These are phyloP conservation scores for Antheraea assamensis DNA, from an alignment of 2,888 invertebrate genomes.

Conservation along the genomic window DNA sequence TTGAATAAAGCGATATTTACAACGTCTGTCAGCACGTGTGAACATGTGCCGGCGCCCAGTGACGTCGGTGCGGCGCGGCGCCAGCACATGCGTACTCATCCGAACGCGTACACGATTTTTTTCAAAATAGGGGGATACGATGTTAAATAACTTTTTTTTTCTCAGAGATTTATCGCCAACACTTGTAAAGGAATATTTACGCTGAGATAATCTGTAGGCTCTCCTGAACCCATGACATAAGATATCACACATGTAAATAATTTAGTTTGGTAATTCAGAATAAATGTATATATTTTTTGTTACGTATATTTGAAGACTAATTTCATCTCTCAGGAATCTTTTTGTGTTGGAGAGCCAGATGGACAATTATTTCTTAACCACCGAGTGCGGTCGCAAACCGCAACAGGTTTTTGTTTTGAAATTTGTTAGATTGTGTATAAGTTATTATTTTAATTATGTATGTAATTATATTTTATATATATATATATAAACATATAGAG, in stretches of 20 bases:
- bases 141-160: conserved; percentile 12
- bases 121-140: not conserved
- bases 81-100: conserved; percentile 52
- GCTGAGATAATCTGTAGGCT: conserved; percentile 16
- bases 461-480: not conserved
- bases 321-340: not conserved
- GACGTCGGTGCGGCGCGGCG: conserved; percentile 42
- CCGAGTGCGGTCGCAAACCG: not conserved
- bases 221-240: conserved; percentile 18
- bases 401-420: conserved; percentile 5
- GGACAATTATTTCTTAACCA: conserved; percentile 4
- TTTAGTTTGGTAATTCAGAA: conserved; percentile 2
- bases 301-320: not conserved
- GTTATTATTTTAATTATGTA: not conserved
- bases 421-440: not conserved
- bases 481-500: not conserved
- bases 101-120: conserved; percentile 41
- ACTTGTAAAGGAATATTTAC: conserved; percentile 25
- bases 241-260: conserved; percentile 1
- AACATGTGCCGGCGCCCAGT: conserved; percentile 60
- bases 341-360: conserved; percentile 1
- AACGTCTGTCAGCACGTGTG: conserved; percentile 51
- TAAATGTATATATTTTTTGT: not conserved
- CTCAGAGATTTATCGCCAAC: conserved; percentile 34
- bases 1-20: conserved; percentile 51